Base-by-base conservation (phyloP, 2,113 vertebrate species). In the Sakesphorus luctuosus region DNA sequence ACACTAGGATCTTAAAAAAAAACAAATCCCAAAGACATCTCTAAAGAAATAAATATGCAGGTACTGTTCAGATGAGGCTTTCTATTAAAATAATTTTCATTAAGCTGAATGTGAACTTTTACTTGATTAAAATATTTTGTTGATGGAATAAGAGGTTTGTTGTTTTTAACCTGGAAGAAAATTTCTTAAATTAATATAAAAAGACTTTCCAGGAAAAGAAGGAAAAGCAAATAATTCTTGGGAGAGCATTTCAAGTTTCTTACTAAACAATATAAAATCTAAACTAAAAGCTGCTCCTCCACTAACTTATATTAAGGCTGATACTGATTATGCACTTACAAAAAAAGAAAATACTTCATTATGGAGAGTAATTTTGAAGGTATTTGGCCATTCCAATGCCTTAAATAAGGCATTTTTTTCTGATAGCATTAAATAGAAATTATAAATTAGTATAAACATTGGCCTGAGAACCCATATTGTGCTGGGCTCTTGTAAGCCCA, bases 251-350 rank as follows among this genome's bases (percentile, higher is more conserved):
- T 84, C 9, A 62, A 44, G 6, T 81, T 93, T 93, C 46, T 86
- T 94, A 40, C 29, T 28, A 71, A 86, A 84, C 62, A 76, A 59
- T 81, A 86, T 83, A 94, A 90, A 94, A 84, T 50, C 5, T 82
- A 71, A 90, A 68, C 14, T 28, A 63, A 63, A 63, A 40, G 16
- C 16, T 38, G n/a, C 19, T 58, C 84, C 26, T 78, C 28, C 36
- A 82, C 49, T 76, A 35, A 80, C 31, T 92, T 73, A 49, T 33
- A 49, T 36, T 91, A 87, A 86, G 35, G 13, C 63, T 55, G 11
- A 44, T 86, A 77, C 7, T 29, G 49, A 72, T 87, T 80, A 46
- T 28, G 7, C 11, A 66, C 50, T 90, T 84, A 84, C 14, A 71
- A 68, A 83, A 47, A 46, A 77, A 50, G 13, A 93, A 73, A 74